Evolutionary conservation across 2,113 vertebrate genomes (phyloP).

Genomic region (Uria aalge): DNA sequence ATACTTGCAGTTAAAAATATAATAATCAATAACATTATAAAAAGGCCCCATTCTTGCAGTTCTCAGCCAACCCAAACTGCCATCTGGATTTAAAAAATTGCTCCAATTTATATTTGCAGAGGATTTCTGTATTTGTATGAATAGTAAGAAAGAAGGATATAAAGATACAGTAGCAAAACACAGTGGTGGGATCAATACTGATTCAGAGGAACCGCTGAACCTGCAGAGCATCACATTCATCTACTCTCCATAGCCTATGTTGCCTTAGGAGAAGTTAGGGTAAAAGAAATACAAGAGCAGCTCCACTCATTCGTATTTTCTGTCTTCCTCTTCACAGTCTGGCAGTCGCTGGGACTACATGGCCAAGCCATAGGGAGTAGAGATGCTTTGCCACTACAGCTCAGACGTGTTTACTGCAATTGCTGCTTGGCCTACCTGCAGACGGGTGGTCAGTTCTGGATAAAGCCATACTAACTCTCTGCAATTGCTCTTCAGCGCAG

Average conservation of each 20-base stretch:
- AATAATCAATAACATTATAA: not conserved
- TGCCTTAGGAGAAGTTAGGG: not conserved
- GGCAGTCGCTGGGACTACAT: not conserved
- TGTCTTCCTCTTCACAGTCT: not conserved
- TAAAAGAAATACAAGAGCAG: not conserved
- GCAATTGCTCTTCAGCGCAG: not conserved
- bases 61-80: not conserved
- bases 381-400: not conserved
- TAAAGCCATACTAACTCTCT: not conserved
- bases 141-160: not conserved
- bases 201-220: not conserved
- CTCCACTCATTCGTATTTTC: not conserved
- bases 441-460: not conserved
- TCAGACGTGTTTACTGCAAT: not conserved
- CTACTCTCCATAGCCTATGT: not conserved
- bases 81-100: not conserved
- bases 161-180: not conserved
- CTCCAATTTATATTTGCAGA: not conserved
- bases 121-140: not conserved
- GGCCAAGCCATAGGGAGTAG: accelerated
- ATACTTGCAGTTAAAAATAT: not conserved
- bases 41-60: not conserved
- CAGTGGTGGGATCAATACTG: not conserved
- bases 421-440: not conserved
- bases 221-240: not conserved